Percentiles rank a stretch among this genome's conserved stretches.
Conservation (phyloP, 2,888 invertebrate species). For the Microdon myrmicae region DNA sequence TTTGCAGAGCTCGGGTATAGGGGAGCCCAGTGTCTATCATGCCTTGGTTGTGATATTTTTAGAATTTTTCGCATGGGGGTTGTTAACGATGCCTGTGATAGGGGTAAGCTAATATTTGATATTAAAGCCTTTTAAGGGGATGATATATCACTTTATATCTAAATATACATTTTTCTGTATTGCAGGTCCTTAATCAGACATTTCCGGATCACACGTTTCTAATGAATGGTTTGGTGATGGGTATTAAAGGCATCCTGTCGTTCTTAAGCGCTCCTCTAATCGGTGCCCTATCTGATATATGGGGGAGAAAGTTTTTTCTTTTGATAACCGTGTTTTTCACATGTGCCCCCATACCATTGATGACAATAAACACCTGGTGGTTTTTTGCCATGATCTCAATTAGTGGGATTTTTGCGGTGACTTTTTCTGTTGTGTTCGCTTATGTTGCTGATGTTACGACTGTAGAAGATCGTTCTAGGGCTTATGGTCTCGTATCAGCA, state of each 20-base stretch:
- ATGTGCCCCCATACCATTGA: constrained; percentile 97
- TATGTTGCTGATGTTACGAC: constrained; percentile 99
- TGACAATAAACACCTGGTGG: constrained; percentile 99
- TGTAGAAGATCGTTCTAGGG: constrained; percentile 92
- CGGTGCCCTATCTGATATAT: constrained; percentile 97
- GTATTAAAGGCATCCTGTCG: constrained; percentile 96
- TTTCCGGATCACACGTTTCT: constrained; percentile 98
- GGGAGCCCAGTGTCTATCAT: constrained; percentile 97
- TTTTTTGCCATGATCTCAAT: constrained; percentile 99
- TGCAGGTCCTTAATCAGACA: constrained; percentile 88
- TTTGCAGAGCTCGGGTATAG: constrained; percentile 84
- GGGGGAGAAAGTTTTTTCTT: constrained; percentile 98
- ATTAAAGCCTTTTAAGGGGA: not conserved
- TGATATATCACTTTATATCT: not conserved
- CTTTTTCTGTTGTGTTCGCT: constrained; percentile 99
- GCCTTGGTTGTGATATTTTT: constrained; percentile 98
- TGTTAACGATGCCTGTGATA: constrained; percentile 98
- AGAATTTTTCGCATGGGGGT: constrained; percentile 99
- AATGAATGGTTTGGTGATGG: constrained; percentile 99
- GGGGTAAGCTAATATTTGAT: constrained; percentile 60
- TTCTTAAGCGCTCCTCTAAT: constrained; percentile 97
- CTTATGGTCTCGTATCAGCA: constrained; percentile 97
- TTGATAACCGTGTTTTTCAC: constrained; percentile 98
- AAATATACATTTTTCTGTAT: constrained; percentile 8
- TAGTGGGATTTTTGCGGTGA: constrained; percentile 98